Base-by-base conservation (phyloP, 2,888 invertebrate species). In the Rotaria sp. region DNA sequence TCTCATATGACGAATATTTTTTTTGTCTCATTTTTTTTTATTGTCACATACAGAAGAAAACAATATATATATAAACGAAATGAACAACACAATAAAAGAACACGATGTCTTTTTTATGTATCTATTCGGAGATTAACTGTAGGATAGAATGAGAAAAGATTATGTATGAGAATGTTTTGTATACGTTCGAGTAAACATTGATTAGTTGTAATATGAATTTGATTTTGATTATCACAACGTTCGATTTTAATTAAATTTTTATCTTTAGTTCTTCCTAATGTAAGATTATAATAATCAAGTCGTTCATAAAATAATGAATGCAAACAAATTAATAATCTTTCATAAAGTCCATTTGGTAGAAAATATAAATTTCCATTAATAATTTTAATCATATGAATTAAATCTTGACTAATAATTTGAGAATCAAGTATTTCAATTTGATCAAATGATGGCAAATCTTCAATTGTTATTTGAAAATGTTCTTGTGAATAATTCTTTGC, bases 1-100 rank as follows among this genome's bases (percentile, higher is more conserved):
- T 67, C 67, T 67, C 67, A 67, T 67, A 67, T 67, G 67, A 67
- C 67, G 67, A 67, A 67, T 67, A 67, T 67, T 67, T 67, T 67
- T 67, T 67, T 67, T 35, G 21, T 67, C 35, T n/a, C 35, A 35
- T 38, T 67, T 67, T 30, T 55, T 67, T 67, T 67, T 67, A 67
- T 67, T 67, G 67, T 67, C 67, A 67, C 30, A 67, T 67, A 67
- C 35, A 67, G 8, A 35, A 67, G 5, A 35, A 35, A 67, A 11
- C 10, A 1, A n/a, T 59, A 67, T 35, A 35, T 67, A 67, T 30
- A 67, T 35, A 67, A 67, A 67, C 0, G 35, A 67, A 67, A 67
- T 67, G 67, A 67, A n/a, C 35, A 67, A 30, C 7, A 59, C 18
- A 67, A 7, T 26, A 55, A 26, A 15, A 55, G 7, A 26, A 55